Evolutionary conservation across 2,797 vertebrate species (phyloP).

Genomic region (Echiichthys vipera): DNA sequence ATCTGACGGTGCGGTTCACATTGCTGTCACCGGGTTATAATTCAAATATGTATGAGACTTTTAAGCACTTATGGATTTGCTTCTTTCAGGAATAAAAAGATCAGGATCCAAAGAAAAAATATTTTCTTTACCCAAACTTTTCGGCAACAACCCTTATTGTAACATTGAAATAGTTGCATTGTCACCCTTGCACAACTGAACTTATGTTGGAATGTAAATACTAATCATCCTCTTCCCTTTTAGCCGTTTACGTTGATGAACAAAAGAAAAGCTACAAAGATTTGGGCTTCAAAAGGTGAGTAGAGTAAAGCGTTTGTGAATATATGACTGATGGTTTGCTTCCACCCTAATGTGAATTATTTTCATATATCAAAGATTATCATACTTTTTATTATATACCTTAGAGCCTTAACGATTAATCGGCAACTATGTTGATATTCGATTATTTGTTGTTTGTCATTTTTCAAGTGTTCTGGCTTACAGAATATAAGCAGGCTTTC

Average conservation of each 20-base stretch:
- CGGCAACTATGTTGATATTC: too few species aligned
- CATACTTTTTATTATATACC: background rate
- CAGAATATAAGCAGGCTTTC: too few species aligned
- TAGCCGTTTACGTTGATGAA: constrained; percentile 88
- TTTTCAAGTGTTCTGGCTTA: too few species aligned
- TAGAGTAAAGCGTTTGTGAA: background rate
- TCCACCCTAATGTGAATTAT: background rate
- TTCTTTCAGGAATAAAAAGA: background rate
- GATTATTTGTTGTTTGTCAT: background rate
- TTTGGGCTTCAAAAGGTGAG: constrained; percentile 88
- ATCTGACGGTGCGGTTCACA: background rate
- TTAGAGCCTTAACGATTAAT: background rate
- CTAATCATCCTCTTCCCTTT: constrained; percentile 37
- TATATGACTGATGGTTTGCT: background rate
- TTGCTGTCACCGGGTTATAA: background rate
- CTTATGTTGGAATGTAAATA: constrained; percentile 16
- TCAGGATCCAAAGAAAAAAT: background rate
- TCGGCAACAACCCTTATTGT: background rate
- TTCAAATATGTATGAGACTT: background rate
- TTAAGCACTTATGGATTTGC: background rate
- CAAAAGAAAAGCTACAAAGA: constrained; percentile 88
- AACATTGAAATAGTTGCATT: background rate
- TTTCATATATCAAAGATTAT: background rate
- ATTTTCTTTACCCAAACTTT: background rate
- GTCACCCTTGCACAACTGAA: constrained; percentile 26